Evolutionary conservation across 1,140 invertebrate genomes (phyloP).

Genomic region (Vanessa atalanta): DNA sequence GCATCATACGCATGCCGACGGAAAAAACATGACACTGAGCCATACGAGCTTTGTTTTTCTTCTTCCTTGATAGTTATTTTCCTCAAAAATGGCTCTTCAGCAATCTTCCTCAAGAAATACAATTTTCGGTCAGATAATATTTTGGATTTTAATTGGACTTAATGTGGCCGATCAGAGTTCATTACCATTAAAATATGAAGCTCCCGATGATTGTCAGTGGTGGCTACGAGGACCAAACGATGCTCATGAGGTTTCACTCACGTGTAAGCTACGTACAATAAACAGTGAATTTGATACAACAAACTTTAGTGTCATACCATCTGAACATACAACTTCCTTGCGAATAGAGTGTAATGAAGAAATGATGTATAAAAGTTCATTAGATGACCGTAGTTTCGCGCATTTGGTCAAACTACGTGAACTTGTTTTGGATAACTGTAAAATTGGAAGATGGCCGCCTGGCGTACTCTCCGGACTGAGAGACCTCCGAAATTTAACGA

Average conservation of each 20-base stretch:
- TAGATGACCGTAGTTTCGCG: conserved; percentile 89
- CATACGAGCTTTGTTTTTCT: conserved; percentile 74
- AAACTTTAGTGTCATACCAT: conserved; percentile 92
- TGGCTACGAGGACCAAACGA: conserved; percentile 82
- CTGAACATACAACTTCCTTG: conserved; percentile 90
- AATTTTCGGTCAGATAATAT: conserved; percentile 62
- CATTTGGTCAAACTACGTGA: conserved; percentile 89
- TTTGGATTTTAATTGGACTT: conserved; percentile 74
- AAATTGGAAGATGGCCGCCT: conserved; percentile 88
- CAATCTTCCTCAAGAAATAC: conserved; percentile 57
- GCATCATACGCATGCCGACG: conserved; percentile 72
- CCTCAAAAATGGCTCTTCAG: conserved; percentile 67
- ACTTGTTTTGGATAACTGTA: conserved; percentile 91
- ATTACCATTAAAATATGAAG: conserved; percentile 86
- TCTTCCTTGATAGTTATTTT: conserved; percentile 79
- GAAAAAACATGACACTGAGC: conserved; percentile 80
- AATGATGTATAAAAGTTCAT: conserved; percentile 86
- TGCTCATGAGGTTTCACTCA: conserved; percentile 87
- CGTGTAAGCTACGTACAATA: conserved; percentile 89
- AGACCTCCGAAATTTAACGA: conserved; percentile 89
- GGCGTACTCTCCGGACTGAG: conserved; percentile 87
- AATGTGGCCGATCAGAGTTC: conserved; percentile 79
- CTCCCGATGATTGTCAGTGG: conserved; percentile 91
- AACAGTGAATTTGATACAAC: conserved; percentile 92
- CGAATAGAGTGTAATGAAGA: conserved; percentile 89